Conservation (phyloP, 2,797 vertebrate genomes). For the Eulemur albifrons region DNA sequence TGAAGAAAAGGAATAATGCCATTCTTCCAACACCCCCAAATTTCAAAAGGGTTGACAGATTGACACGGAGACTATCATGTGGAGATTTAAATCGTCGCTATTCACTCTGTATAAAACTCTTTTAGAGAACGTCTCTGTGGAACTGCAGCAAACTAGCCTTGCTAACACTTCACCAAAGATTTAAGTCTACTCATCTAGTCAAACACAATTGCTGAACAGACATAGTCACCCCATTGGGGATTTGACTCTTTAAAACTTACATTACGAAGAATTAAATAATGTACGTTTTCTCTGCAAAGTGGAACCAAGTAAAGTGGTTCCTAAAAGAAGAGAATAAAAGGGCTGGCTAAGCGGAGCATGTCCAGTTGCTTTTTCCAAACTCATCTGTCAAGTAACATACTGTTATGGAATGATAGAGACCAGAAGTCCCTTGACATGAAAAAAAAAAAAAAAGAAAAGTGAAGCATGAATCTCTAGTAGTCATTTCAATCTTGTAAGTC, state of each 20-base stretch:
- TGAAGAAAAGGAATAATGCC: conserved; percentile 44
- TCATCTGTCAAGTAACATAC: background rate
- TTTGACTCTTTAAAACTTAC: background rate
- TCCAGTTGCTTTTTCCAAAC: background rate
- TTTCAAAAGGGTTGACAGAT: conserved; percentile 26
- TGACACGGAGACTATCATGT: background rate
- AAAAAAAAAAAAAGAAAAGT: too few relatives aligned
- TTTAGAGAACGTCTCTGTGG: background rate
- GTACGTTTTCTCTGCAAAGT: background rate
- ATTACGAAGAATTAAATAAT: background rate
- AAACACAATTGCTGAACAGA: background rate
- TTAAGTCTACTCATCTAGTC: conserved; percentile 1
- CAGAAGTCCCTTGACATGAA: background rate
- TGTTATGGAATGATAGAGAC: background rate
- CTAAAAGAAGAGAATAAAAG: background rate
- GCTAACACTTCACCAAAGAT: background rate
- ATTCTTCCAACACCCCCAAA: background rate
- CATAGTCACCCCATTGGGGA: background rate
- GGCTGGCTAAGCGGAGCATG: background rate
- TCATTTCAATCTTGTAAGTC: background rate
- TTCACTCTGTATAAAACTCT: background rate
- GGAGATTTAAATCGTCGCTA: background rate
- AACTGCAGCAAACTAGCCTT: background rate
- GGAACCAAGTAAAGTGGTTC: background rate
- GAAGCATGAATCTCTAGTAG: background rate